Evolutionary conservation across 2,113 vertebrate species (phyloP).

Genomic region (Nicator chloris): DNA sequence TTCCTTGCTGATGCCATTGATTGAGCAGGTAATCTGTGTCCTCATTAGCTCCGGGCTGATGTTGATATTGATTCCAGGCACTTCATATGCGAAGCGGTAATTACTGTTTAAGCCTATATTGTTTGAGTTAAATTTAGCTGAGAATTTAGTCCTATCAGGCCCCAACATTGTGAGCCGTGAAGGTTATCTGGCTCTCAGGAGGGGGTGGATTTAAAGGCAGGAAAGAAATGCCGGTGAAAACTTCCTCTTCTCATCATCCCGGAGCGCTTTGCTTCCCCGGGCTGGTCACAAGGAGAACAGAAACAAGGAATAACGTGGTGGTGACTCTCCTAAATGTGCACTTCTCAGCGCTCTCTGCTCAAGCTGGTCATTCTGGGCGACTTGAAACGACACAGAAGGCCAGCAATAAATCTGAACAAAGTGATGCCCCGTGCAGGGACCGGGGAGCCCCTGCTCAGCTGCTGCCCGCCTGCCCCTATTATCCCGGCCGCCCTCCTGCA

Average conservation of each 20-base stretch:
- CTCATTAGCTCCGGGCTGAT: background rate
- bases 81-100: background rate
- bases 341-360: background rate
- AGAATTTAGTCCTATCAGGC: background rate
- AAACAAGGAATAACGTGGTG: background rate
- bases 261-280: background rate
- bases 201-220: background rate
- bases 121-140: conserved; percentile 33
- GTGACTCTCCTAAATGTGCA: background rate
- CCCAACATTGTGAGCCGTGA: background rate
- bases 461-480: background rate
- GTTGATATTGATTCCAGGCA: background rate
- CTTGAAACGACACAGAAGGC: background rate
- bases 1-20: background rate
- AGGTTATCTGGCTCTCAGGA: conserved; percentile 19
- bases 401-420: conserved; percentile 24
- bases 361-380: background rate
- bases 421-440: background rate
- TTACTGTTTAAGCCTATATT: background rate
- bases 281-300: background rate
- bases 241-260: conserved; percentile 3
- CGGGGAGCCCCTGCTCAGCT: background rate
- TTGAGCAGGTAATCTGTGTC: background rate
- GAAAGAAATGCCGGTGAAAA: background rate
- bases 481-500: background rate